A percentile compares a stretch with the other conserved stretches of the same genome.
These are phyloP conservation scores for Tillus elongatus DNA, from an alignment of 2,888 invertebrate genomes.

Conservation along the genomic window DNA sequence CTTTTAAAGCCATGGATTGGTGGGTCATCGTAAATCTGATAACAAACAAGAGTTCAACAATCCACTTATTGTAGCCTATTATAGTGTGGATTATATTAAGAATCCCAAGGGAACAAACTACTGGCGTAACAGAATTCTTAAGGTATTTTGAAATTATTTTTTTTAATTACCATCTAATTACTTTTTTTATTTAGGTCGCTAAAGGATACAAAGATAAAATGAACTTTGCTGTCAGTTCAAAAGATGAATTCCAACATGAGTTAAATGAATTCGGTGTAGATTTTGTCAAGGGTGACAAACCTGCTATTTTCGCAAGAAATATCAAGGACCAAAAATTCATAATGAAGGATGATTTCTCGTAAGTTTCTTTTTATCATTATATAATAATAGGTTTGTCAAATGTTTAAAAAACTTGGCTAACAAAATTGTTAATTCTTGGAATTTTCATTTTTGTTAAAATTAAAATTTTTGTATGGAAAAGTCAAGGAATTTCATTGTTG, in stretches of 20 bases:
- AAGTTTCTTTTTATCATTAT: slow-evolving; percentile 35
- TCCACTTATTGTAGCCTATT: slow-evolving; percentile 88
- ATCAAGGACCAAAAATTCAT: slow-evolving; percentile 80
- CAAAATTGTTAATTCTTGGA: slow-evolving; percentile 4
- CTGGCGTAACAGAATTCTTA: slow-evolving; percentile 94
- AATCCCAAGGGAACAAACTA: slow-evolving; percentile 98
- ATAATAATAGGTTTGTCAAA: slow-evolving; percentile 5
- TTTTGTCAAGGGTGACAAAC: slow-evolving; percentile 79
- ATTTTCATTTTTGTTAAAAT: no score
- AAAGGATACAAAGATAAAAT: slow-evolving; percentile 49
- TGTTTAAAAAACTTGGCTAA: no score
- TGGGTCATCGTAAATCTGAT: slow-evolving; percentile 80
- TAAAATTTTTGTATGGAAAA: no score
- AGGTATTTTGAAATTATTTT: slow-evolving; percentile 55
- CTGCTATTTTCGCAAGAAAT: slow-evolving; percentile 76
- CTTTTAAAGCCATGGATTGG: slow-evolving; percentile 69
- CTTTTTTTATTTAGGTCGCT: slow-evolving; percentile 50
- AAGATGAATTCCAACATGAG: slow-evolving; percentile 90
- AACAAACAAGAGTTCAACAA: slow-evolving; percentile 77
- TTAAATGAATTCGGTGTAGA: slow-evolving; percentile 89
- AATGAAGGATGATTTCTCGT: slow-evolving; percentile 86
- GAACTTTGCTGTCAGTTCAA: slow-evolving; percentile 84
- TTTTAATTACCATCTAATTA: neutral
- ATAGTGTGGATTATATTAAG: slow-evolving; percentile 89
- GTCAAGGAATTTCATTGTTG: no score